These are phyloP conservation scores for Chorisops tibialis DNA, from an alignment of 2,888 invertebrate species.

Conservation along the genomic window DNA sequence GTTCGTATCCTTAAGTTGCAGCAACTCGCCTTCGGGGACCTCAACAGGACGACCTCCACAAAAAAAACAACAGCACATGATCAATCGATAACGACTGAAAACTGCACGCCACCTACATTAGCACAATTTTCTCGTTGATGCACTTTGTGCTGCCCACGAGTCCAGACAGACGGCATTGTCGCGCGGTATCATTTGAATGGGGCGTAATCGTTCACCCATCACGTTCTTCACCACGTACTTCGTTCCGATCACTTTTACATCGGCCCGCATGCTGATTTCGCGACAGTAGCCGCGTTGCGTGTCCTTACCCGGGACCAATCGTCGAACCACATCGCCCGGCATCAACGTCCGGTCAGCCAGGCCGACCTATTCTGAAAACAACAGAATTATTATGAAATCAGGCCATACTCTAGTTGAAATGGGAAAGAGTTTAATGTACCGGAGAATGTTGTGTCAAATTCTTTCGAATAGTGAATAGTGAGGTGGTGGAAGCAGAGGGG, in stretches of 20 bases:
- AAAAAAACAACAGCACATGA: background rate
- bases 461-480: no score
- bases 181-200: slow-evolving; percentile 69
- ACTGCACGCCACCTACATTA: slow-evolving; percentile 9
- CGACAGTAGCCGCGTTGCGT: slow-evolving; percentile 91
- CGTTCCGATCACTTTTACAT: slow-evolving; percentile 82
- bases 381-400: no score
- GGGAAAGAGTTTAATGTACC: no score
- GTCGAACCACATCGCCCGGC: slow-evolving; percentile 86
- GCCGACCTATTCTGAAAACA: slow-evolving; percentile 76
- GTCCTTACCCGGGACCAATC: slow-evolving; percentile 76
- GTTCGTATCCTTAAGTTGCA: slow-evolving; percentile 68
- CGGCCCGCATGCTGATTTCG: slow-evolving; percentile 79
- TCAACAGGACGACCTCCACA: slow-evolving; percentile 50
- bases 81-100: background rate
- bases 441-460: no score
- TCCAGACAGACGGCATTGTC: slow-evolving; percentile 85
- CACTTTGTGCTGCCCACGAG: slow-evolving; percentile 68
- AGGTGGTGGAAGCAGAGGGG: no score
- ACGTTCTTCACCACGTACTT: slow-evolving; percentile 83
- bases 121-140: slow-evolving; percentile 22
- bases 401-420: no score
- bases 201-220: slow-evolving; percentile 72
- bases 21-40: slow-evolving; percentile 61
- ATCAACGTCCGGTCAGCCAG: slow-evolving; percentile 83